Evolutionary conservation across 2,888 invertebrate species (phyloP).

Genomic region (Amblyteles armatorius): DNA sequence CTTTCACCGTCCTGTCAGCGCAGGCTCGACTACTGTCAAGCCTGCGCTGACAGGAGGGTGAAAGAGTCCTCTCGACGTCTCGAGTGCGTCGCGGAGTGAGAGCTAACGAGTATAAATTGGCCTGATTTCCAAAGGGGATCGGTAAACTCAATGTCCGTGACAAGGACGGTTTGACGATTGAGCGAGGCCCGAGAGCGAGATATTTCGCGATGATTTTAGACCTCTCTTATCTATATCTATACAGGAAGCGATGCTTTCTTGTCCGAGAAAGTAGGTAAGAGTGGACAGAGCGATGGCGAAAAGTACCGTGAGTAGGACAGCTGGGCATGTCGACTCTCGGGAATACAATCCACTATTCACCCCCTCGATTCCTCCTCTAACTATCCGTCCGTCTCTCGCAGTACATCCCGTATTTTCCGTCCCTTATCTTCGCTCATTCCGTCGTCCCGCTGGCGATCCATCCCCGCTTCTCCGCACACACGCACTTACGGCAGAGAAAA

Average conservation of each 20-base stretch:
- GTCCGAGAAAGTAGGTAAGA: constrained; percentile 64
- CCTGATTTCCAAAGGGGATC: constrained; percentile 76
- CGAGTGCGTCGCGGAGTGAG: constrained; percentile 29
- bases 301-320: constrained; percentile 79
- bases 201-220: constrained; percentile 74
- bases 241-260: constrained; percentile 44
- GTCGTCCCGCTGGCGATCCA: constrained; percentile 47
- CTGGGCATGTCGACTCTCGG: constrained; percentile 80
- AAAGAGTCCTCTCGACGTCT: constrained; percentile 56
- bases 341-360: constrained; percentile 74
- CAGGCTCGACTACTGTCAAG: no score
- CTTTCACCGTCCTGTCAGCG: no score
- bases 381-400: constrained; percentile 72
- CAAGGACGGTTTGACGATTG: constrained; percentile 1
- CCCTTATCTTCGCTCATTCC: constrained; percentile 48
- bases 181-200: constrained; percentile 14
- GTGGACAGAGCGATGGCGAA: constrained; percentile 62
- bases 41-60: constrained; percentile 36
- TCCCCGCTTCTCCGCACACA: constrained; percentile 55
- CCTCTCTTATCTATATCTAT: constrained; percentile 26
- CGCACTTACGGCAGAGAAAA: constrained; percentile 20
- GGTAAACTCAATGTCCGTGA: background rate
- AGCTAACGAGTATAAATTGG: constrained; percentile 77
- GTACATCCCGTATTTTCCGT: constrained; percentile 61
- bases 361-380: constrained; percentile 69